Evolutionary conservation across 1,140 invertebrate genomes (phyloP).

Genomic region (Aporrectodea caliginosa): DNA sequence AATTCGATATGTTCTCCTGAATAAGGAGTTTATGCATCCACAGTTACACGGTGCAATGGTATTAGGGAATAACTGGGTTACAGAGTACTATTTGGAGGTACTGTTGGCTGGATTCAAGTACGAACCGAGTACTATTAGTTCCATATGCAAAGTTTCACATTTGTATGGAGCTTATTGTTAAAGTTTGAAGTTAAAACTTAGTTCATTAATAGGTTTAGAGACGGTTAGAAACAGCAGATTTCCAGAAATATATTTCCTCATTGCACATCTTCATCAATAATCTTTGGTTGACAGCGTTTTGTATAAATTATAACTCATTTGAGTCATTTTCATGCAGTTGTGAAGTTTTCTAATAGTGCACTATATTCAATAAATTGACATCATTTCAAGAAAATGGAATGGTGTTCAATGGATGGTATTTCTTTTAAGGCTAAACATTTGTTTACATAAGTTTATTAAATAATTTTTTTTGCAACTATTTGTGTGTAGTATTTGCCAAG

Average conservation of each 20-base stretch:
- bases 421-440: too few relatives aligned
- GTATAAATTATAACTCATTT: neutral
- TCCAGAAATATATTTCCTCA: too few relatives aligned
- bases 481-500: constrained; percentile 12
- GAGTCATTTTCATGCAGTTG: neutral
- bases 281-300: too few relatives aligned
- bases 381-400: neutral
- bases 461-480: neutral
- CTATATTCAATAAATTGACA: neutral
- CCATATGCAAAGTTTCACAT: too few relatives aligned
- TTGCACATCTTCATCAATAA: too few relatives aligned
- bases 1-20: neutral
- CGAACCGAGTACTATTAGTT: too few relatives aligned
- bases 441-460: neutral
- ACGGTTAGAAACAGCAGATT: too few relatives aligned
- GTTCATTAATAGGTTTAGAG: too few relatives aligned
- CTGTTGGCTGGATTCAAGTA: too few relatives aligned
- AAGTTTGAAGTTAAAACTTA: too few relatives aligned
- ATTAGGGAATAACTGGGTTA: neutral
- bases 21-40: neutral
- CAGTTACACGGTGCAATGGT: neutral
- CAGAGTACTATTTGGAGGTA: neutral
- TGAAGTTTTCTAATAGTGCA: neutral
- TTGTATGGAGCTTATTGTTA: too few relatives aligned
- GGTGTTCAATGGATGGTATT: neutral